Percentiles rank a stretch among this genome's conserved stretches.
Evolutionary conservation across 2,113 vertebrate species (phyloP).

Genomic region (Epinephelus lanceolatus): DNA sequence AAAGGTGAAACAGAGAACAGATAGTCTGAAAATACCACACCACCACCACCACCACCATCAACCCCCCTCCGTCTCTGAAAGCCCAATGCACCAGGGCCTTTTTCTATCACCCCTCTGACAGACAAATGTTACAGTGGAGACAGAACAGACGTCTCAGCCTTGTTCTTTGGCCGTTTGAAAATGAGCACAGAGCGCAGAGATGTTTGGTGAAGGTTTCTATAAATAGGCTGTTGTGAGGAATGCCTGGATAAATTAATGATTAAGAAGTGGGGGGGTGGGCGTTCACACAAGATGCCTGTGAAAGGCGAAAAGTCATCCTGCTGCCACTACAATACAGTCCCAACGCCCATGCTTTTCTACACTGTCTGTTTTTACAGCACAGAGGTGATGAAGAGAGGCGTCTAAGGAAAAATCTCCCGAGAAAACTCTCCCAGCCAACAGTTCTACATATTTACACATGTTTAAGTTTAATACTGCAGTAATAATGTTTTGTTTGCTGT

Average conservation of each 20-base stretch:
- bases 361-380: not conserved
- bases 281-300: slow-evolving; percentile 40
- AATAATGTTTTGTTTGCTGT: not conserved
- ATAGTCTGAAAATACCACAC: slow-evolving; percentile 22
- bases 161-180: slow-evolving; percentile 64
- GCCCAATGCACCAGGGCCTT: slow-evolving; percentile 1
- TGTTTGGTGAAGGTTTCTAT: slow-evolving; percentile 74
- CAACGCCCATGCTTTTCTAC: not conserved
- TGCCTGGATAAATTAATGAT: slow-evolving; percentile 81
- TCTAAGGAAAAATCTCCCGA: not conserved
- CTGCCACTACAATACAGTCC: slow-evolving; percentile 11
- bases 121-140: slow-evolving; percentile 9
- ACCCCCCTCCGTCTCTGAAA: slow-evolving; percentile 3
- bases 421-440: not conserved
- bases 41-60: not conserved
- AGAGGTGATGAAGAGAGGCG: not conserved
- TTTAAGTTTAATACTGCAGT: not conserved
- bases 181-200: slow-evolving; percentile 44
- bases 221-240: slow-evolving; percentile 78
- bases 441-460: not conserved
- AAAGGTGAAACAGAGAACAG: slow-evolving; percentile 11
- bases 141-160: slow-evolving; percentile 31
- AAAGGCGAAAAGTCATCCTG: slow-evolving; percentile 32
- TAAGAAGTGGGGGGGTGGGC: slow-evolving; percentile 45
- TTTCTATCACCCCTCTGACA: slow-evolving; percentile 21